phyloP scores from a whole-genome alignment of 2,113 vertebrate genomes.

The Limnothrissa miodon region DNA sequence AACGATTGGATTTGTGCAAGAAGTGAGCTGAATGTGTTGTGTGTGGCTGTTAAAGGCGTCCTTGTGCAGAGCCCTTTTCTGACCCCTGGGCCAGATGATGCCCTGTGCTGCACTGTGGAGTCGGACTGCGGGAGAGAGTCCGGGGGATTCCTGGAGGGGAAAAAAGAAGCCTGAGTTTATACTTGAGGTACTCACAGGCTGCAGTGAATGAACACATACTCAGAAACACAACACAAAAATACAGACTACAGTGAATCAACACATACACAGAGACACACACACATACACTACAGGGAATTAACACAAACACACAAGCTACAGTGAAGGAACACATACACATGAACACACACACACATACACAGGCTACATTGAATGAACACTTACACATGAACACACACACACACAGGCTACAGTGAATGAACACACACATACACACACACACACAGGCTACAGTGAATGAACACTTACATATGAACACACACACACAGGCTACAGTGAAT shows the following conservation, averaged over 20 bases:
- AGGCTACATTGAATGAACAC: no score
- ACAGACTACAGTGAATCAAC: not conserved
- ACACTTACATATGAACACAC: not conserved
- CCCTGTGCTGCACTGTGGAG: not conserved
- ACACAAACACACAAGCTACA: not conserved
- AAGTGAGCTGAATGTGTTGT: not conserved
- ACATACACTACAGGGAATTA: conserved; percentile 13
- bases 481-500: no score
- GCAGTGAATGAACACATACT: not conserved
- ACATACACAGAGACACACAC: conserved; percentile 26
- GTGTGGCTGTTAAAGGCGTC: not conserved
- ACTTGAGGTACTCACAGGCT: not conserved
- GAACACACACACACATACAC: not conserved
- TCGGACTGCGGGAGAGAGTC: not conserved
- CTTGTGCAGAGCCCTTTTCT: not conserved
- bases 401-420: not conserved
- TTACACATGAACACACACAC: not conserved
- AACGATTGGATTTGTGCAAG: not conserved
- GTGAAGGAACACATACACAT: not conserved
- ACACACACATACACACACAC: not conserved
- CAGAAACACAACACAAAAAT: not conserved
- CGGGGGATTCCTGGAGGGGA: not conserved
- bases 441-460: no score
- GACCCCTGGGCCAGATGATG: not conserved
- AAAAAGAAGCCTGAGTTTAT: not conserved